Evolutionary conservation across 1,140 invertebrate species (phyloP).

Genomic region (Ylistrum balloti): DNA sequence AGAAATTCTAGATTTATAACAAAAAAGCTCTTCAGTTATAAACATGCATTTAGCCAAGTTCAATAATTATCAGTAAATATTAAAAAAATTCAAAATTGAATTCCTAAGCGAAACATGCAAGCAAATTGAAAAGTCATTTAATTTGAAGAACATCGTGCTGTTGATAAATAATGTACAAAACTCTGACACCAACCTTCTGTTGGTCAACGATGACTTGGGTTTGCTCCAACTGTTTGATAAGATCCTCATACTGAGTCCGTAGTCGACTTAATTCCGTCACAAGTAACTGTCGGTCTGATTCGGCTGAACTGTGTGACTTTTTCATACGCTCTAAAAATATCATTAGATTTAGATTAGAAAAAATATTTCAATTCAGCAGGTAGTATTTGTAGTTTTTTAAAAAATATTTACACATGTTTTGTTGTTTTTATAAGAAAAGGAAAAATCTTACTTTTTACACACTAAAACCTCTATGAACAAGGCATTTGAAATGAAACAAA

Average conservation of each 20-base stretch:
- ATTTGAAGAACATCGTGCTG: not conserved
- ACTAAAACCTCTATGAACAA: no score
- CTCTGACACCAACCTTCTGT: conserved; percentile 73
- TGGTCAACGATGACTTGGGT: conserved; percentile 75
- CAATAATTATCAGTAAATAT: not conserved
- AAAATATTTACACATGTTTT: no score
- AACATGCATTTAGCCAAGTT: not conserved
- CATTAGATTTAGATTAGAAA: conserved; percentile 30
- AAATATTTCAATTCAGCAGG: no score
- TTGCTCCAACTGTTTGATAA: conserved; percentile 78
- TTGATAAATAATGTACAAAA: no score
- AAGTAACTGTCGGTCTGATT: conserved; percentile 72
- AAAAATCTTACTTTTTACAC: no score
- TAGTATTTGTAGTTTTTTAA: no score
- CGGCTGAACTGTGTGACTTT: conserved; percentile 62
- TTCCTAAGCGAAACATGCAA: not conserved
- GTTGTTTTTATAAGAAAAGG: no score
- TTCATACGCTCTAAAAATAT: conserved; percentile 63
- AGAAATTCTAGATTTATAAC: no score
- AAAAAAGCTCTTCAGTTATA: no score
- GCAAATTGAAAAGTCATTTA: not conserved
- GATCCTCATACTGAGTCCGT: conserved; percentile 74
- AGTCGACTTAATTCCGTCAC: conserved; percentile 71
- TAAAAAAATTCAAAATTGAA: not conserved
- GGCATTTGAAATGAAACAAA: no score